phyloP scores from a whole-genome alignment of 2,888 invertebrate species.

The Pristionchus fissidentatus region DNA sequence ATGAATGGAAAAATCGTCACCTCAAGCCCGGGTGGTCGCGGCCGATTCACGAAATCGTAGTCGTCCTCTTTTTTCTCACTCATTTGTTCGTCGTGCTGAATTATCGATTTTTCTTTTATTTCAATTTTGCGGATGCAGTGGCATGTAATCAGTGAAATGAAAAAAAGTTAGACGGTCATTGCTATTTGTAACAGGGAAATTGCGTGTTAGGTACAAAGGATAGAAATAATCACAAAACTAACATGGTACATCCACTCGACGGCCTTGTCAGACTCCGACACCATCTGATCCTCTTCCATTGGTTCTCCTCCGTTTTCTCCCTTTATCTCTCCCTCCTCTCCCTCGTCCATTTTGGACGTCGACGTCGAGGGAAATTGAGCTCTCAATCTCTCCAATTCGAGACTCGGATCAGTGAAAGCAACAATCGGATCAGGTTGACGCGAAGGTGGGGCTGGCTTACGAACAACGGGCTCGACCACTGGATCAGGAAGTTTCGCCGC shows the following conservation, averaged over 20 bases:
- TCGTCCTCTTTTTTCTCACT: not conserved
- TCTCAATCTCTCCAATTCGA: not conserved
- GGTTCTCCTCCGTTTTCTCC: not conserved
- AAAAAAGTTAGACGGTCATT: no score
- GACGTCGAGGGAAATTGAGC: not conserved
- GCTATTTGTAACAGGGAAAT: no score
- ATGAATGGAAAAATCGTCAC: no score
- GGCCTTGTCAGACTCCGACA: not conserved
- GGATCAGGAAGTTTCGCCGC: not conserved
- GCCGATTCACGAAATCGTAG: conserved; percentile 25
- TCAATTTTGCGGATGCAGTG: not conserved
- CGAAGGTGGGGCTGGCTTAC: no score
- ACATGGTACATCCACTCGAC: not conserved
- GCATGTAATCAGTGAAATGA: no score
- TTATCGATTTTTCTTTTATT: not conserved
- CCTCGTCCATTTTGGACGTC: not conserved
- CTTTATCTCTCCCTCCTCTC: no score
- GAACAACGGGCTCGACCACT: not conserved
- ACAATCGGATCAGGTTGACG: not conserved
- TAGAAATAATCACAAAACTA: not conserved
- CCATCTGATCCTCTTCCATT: not conserved
- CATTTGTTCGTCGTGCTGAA: not conserved
- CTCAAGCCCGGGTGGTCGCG: conserved; percentile 8
- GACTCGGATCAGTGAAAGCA: conserved; percentile 26
- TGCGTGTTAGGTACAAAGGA: not conserved